phyloP scores from a whole-genome alignment of 1,140 invertebrate genomes.

The Pseudachorutes palmiensis region DNA sequence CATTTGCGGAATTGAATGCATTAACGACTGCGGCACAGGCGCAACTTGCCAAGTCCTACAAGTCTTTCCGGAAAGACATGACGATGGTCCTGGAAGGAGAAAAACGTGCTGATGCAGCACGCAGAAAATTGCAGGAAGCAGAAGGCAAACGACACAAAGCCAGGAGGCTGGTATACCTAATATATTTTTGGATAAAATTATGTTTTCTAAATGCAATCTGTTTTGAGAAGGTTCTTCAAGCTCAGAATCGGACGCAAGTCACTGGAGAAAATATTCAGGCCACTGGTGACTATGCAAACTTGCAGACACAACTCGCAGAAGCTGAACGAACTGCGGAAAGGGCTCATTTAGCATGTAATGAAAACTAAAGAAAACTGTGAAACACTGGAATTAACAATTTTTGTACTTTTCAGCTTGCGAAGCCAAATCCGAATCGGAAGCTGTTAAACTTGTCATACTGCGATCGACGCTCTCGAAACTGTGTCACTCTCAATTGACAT shows the following conservation, averaged over 20 bases:
- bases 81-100: constrained; percentile 36
- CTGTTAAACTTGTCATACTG: constrained; percentile 49
- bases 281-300: constrained; percentile 42
- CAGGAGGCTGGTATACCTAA: constrained; percentile 39
- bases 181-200: neutral
- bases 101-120: constrained; percentile 26
- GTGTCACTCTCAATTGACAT: constrained; percentile 47
- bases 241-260: constrained; percentile 47
- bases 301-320: constrained; percentile 37
- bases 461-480: constrained; percentile 49
- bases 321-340: constrained; percentile 47
- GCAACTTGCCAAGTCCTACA: constrained; percentile 42
- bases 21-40: constrained; percentile 50
- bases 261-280: constrained; percentile 40
- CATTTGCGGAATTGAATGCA: constrained; percentile 46
- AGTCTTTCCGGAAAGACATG: constrained; percentile 40
- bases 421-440: constrained; percentile 48
- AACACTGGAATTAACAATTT: neutral
- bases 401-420: constrained; percentile 44
- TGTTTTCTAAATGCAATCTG: constrained; percentile 1
- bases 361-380: neutral
- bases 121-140: constrained; percentile 30
- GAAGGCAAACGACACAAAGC: constrained; percentile 34
- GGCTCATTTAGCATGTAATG: constrained; percentile 48
- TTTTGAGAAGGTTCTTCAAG: constrained; percentile 46